Percentiles rank a stretch among this genome's conserved stretches.
Evolutionary conservation across 2,113 vertebrate species (phyloP).

Genomic region (Spilogale gracilis): DNA sequence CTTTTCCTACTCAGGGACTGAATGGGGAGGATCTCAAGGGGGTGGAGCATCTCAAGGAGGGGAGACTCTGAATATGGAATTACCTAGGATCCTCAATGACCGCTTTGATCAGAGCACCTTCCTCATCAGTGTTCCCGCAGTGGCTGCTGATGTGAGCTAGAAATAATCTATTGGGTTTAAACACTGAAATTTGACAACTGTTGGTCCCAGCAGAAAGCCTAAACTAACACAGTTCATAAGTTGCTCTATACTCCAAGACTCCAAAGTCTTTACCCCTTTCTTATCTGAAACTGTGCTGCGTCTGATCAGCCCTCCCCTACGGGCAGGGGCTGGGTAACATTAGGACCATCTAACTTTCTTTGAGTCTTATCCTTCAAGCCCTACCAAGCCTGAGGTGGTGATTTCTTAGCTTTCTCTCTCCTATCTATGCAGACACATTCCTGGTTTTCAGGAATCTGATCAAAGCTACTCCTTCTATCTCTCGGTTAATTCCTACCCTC

Average conservation of each 20-base stretch:
- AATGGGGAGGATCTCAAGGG: not conserved
- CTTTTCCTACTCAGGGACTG: not conserved
- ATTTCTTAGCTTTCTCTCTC: conserved; percentile 1
- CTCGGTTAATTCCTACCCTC: not conserved
- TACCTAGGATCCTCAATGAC: not conserved
- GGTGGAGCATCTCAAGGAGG: not conserved
- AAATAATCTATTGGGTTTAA: not conserved
- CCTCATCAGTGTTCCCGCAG: not conserved
- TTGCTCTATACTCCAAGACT: not conserved
- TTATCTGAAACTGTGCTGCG: not conserved
- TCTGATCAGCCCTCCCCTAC: not conserved
- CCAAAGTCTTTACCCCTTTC: not conserved
- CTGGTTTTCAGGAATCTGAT: conserved; percentile 3
- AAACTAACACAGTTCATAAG: not conserved
- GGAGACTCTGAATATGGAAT: not conserved
- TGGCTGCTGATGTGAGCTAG: not conserved
- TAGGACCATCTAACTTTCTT: not conserved
- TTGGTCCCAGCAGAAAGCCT: not conserved
- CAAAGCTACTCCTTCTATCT: conserved; percentile 24
- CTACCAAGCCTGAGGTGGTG: not conserved
- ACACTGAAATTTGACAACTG: not conserved
- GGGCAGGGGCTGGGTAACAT: no score
- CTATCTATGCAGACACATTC: not conserved
- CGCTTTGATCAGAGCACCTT: not conserved
- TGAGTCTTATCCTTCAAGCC: not conserved